Base-by-base conservation (phyloP, 2,113 vertebrate species). In the Podiceps cristatus region DNA sequence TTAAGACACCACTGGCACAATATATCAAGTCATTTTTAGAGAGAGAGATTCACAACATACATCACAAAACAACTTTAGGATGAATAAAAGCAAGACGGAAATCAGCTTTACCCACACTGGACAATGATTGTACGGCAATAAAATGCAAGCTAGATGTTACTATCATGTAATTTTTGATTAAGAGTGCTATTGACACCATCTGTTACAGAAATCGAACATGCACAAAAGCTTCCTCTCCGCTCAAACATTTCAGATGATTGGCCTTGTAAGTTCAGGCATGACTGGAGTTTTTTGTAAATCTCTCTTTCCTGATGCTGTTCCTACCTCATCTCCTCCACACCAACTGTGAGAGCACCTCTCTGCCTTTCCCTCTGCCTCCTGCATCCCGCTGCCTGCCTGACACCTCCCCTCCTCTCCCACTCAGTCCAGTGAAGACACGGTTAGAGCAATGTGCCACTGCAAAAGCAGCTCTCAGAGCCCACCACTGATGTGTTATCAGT, bases 41-140 rank as follows among this genome's bases (percentile, higher is more conserved):
- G 18, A 42, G 13, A 78, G 7, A 7, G 1, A 29, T 31, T 56
- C 78, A 89, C 24, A 14, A 45, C 13, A 22, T 4, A 71, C 14
- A 58, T 29, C 56, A 93, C 77, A 6, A 31, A 62, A 87, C 60
- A 37, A 24, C 9, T 56, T 35, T 10, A 80, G 50, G 77, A 89
- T 5, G 6, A 86, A 90, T 24, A 73, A 97, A 96, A 96, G 95
- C 94, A 28, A 86, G 80, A 66, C 59, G 93, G 69, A 85, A 90
- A 82, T 84, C 88, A 77, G 96, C 92, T 94, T 87, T 92, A 96
- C 96, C 91, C 86, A 83, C 97, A 97, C 89, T 90, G 92, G 95
- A 97, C 95, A 93, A 35, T 3, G 50, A 82, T 11, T 60, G 35
- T 2, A 69, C 1, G 20, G 66, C 78, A 95, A 86, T 86, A 91